Conservation (phyloP, 2,888 invertebrate genomes). For the Darwinula stevensoni region DNA sequence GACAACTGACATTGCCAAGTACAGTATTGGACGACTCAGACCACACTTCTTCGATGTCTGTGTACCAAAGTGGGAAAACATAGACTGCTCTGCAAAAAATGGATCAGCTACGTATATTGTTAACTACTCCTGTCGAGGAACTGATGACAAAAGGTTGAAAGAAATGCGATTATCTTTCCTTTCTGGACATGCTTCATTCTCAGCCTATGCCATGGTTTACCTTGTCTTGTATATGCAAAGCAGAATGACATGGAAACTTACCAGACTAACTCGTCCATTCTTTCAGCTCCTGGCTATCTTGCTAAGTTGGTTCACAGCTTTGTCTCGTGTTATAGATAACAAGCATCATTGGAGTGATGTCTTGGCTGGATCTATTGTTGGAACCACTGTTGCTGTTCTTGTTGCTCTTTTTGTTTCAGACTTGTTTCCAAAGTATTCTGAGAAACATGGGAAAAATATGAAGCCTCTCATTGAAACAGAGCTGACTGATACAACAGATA, state of each 20-base stretch:
- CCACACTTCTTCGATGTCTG: constrained; percentile 85
- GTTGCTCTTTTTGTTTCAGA: neutral
- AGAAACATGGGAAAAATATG: too few relatives aligned
- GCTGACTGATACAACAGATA: too few relatives aligned
- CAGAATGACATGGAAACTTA: constrained; percentile 32
- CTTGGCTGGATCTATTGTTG: constrained; percentile 33
- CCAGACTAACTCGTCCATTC: constrained; percentile 47
- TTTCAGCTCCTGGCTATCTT: constrained; percentile 49
- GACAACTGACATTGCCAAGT: constrained; percentile 75
- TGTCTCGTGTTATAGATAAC: constrained; percentile 75
- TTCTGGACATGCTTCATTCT: constrained; percentile 14
- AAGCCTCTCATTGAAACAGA: too few relatives aligned
- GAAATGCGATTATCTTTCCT: constrained; percentile 12
- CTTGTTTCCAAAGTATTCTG: neutral
- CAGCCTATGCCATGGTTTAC: constrained; percentile 36
- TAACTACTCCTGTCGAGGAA: constrained; percentile 12
- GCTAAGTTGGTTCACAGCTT: constrained; percentile 55
- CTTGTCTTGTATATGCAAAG: constrained; percentile 28
- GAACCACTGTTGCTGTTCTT: constrained; percentile 16
- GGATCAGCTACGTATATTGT: constrained; percentile 13
- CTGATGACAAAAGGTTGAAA: constrained; percentile 4
- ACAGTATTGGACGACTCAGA: constrained; percentile 62
- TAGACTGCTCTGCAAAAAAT: constrained; percentile 23
- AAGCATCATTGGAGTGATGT: constrained; percentile 98
- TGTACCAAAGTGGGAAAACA: constrained; percentile 22